Conservation (phyloP, 2,888 invertebrate species). For the Pachliopta kotzebuea region DNA sequence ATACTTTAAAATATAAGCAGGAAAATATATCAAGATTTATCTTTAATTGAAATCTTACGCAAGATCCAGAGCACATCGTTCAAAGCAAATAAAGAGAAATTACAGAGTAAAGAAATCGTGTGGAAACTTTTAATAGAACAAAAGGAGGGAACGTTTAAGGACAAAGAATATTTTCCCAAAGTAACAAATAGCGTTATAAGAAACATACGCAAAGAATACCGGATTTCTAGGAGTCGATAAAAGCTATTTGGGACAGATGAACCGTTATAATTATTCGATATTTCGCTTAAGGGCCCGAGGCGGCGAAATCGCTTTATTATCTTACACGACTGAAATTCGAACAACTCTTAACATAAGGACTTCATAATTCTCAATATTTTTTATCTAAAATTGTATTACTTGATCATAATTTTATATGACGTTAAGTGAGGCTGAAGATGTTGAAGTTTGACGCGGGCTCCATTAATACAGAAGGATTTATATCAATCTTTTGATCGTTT, state of each 20-base stretch:
- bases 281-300: conserved; percentile 11
- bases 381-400: too few species aligned
- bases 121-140: conserved; percentile 21
- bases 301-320: conserved; percentile 12
- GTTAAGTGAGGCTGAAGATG: too few species aligned
- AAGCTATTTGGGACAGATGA: conserved; percentile 17
- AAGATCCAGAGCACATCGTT: background rate
- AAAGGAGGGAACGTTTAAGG: conserved; percentile 5
- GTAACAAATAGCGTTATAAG: conserved; percentile 8
- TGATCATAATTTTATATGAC: too few species aligned
- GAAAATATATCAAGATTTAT: background rate
- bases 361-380: background rate
- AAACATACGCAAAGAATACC: conserved; percentile 5
- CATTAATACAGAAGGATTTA: too few species aligned
- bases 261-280: conserved; percentile 22
- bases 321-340: background rate
- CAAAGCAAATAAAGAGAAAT: conserved; percentile 8
- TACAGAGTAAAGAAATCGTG: conserved; percentile 12
- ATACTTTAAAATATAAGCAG: background rate
- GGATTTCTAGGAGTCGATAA: conserved; percentile 2
- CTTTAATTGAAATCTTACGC: background rate
- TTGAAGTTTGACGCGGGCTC: too few species aligned
- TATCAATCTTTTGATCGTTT: too few species aligned
- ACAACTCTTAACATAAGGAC: background rate
- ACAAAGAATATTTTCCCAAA: conserved; percentile 7